Conservation (phyloP, 1,140 invertebrate species). For the Ptiloglossa arizonensis region DNA sequence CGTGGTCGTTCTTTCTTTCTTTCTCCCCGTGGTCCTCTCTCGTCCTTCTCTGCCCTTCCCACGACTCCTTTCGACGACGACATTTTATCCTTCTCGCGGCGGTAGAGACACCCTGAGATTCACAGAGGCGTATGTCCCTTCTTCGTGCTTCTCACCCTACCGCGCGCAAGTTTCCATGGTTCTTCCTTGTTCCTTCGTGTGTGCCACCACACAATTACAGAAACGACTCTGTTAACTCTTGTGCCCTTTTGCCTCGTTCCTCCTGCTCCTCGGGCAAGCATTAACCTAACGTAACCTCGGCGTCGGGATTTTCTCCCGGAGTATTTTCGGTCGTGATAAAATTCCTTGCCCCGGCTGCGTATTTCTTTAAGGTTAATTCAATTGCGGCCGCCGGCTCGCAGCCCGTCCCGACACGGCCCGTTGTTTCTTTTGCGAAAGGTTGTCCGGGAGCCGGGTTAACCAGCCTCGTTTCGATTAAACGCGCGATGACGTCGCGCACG, state of each 20-base stretch:
- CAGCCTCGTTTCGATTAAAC: not conserved
- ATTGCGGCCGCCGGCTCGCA: slow-evolving; percentile 23
- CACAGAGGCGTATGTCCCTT: slow-evolving; percentile 47
- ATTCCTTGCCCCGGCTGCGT: slow-evolving; percentile 29
- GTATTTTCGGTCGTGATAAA: slow-evolving; percentile 46
- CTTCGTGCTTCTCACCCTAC: slow-evolving; percentile 12
- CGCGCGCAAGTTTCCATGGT: slow-evolving; percentile 29
- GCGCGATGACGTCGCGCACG: not conserved
- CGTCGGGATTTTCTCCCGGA: slow-evolving; percentile 41
- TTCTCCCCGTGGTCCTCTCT: slow-evolving; percentile 36
- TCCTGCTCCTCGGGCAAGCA: slow-evolving; percentile 25
- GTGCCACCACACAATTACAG: slow-evolving; percentile 54
- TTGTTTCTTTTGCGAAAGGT: not conserved
- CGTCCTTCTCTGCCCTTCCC: slow-evolving; percentile 39
- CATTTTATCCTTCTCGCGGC: slow-evolving; percentile 46
- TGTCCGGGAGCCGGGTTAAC: not conserved
- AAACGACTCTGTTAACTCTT: slow-evolving; percentile 54
- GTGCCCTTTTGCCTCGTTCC: slow-evolving; percentile 43
- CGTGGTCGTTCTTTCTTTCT: no score
- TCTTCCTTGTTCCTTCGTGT: slow-evolving; percentile 45
- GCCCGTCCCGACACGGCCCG: not conserved
- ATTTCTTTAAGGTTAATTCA: slow-evolving; percentile 52
- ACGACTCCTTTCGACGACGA: slow-evolving; percentile 21
- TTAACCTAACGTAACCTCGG: slow-evolving; percentile 53
- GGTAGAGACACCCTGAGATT: slow-evolving; percentile 45